phyloP scores from a whole-genome alignment of 2,888 invertebrate species.

The Erynnis tages region DNA sequence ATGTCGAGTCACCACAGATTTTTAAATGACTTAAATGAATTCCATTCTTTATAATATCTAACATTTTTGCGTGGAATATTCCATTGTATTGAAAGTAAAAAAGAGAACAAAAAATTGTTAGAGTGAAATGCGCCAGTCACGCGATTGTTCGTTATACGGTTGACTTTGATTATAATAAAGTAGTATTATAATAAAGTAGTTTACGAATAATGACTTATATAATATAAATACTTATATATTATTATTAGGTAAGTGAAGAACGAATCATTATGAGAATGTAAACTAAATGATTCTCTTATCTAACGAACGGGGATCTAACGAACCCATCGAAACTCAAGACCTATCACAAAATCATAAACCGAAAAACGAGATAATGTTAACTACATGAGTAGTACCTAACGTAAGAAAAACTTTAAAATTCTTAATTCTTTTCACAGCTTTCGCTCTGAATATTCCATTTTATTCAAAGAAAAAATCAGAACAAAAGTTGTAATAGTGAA shows the following conservation, averaged over 20 bases:
- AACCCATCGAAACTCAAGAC: too few species aligned
- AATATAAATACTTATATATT: too few species aligned
- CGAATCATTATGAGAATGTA: too few species aligned
- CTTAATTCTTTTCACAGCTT: background rate
- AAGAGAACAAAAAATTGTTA: background rate
- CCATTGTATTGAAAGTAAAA: background rate
- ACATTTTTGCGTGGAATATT: background rate
- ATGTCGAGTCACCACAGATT: too few species aligned
- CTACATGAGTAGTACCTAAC: too few species aligned
- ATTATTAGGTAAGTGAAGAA: too few species aligned
- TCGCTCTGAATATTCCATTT: constrained; percentile 2
- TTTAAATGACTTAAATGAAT: background rate
- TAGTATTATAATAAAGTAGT: too few species aligned
- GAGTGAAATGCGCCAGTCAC: background rate
- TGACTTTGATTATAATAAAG: constrained; percentile 3
- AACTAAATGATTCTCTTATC: too few species aligned
- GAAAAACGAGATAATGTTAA: too few species aligned
- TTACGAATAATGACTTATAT: background rate
- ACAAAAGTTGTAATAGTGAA: background rate
- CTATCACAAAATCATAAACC: too few species aligned
- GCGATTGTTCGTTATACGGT: constrained; percentile 8
- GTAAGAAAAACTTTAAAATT: too few species aligned
- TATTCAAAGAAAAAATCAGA: background rate
- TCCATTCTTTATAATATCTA: background rate
- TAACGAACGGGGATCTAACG: too few species aligned